Percentiles rank a stretch among this genome's conserved stretches.
phyloP scores from a whole-genome alignment of 1,140 invertebrate genomes.

The Helicoverpa zea region DNA sequence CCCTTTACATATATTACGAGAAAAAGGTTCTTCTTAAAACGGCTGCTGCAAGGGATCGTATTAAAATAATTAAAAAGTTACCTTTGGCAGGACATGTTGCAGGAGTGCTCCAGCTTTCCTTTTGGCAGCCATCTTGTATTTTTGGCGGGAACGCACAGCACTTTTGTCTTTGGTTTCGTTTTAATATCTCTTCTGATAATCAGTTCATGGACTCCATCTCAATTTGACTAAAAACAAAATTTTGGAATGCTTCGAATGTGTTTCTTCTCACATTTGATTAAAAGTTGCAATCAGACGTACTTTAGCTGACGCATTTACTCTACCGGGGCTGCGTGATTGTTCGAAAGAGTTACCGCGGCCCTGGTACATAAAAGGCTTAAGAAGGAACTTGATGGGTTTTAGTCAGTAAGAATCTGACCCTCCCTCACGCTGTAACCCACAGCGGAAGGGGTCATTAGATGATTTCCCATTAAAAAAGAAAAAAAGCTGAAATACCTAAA shows the following conservation, averaged over 20 bases:
- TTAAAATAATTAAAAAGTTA: conserved; percentile 68
- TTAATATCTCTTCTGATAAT: conserved; percentile 61
- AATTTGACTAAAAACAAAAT: conserved; percentile 51
- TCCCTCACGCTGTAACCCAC: too few relatives aligned
- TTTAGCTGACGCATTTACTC: too few relatives aligned
- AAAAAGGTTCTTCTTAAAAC: conserved; percentile 20
- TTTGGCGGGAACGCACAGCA: conserved; percentile 71
- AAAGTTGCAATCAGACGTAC: conserved; percentile 24
- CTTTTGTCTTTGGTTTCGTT: conserved; percentile 78
- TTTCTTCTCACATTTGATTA: neutral
- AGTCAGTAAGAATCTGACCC: too few relatives aligned
- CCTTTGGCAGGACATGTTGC: conserved; percentile 87
- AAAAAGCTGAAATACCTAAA: neutral
- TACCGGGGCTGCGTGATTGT: too few relatives aligned
- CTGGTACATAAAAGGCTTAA: too few relatives aligned
- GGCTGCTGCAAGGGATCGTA: neutral
- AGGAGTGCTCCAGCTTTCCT: conserved; percentile 86
- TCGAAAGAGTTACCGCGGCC: too few relatives aligned
- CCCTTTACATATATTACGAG: conserved; percentile 21
- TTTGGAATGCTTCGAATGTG: conserved; percentile 66
- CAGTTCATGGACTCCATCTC: conserved; percentile 76
- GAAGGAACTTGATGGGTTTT: too few relatives aligned
- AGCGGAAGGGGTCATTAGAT: too few relatives aligned
- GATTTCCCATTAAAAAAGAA: too few relatives aligned
- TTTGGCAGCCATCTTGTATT: conserved; percentile 85